These are phyloP conservation scores for Tenthredo distinguenda DNA, from an alignment of 2,888 invertebrate species.

Conservation along the genomic window DNA sequence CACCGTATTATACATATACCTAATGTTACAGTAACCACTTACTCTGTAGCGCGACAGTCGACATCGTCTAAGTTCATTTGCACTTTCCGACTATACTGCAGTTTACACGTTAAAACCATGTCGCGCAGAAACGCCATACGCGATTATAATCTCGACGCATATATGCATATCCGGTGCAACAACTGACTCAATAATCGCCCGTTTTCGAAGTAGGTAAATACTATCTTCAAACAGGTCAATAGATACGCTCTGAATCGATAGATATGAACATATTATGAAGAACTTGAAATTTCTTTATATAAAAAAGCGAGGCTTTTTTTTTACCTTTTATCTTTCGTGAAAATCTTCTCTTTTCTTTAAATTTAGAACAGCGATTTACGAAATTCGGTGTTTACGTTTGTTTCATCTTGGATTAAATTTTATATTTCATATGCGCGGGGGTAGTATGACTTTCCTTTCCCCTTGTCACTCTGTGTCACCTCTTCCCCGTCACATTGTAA, in stretches of 20 bases:
- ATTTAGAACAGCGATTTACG: background rate
- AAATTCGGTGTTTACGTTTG: background rate
- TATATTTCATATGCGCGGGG: background rate
- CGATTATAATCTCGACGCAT: background rate
- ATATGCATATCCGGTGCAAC: background rate
- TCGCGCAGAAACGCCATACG: background rate
- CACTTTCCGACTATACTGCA: background rate
- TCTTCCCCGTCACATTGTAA: background rate
- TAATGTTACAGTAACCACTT: background rate
- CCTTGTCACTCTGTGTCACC: background rate
- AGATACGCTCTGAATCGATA: background rate
- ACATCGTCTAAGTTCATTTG: background rate
- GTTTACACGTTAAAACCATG: background rate
- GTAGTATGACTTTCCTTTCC: slow-evolving; percentile 8
- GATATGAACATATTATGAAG: background rate
- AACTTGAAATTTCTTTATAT: no score
- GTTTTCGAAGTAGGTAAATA: background rate
- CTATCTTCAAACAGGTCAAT: background rate
- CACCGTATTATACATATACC: background rate
- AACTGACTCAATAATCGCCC: background rate
- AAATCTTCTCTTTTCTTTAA: background rate
- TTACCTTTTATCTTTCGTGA: background rate
- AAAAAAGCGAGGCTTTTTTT: background rate
- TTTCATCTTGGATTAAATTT: background rate
- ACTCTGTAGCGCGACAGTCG: background rate